Conservation (phyloP, 2,888 invertebrate genomes). For the Protonemura montana region DNA sequence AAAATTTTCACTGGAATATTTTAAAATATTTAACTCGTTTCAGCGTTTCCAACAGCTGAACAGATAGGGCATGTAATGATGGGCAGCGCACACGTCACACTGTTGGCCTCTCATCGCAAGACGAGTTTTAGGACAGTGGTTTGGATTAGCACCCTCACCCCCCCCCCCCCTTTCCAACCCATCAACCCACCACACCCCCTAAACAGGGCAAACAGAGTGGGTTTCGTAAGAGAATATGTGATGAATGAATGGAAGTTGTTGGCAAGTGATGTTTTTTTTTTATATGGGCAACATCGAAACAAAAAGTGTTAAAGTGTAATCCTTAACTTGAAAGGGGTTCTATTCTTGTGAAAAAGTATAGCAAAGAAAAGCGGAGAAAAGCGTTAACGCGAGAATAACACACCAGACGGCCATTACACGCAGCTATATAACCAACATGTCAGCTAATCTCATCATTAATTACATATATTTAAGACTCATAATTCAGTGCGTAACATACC, state of each 20-base stretch:
- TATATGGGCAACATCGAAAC: background rate
- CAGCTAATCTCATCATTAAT: background rate
- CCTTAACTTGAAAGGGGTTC: background rate
- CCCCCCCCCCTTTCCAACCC: too few species aligned
- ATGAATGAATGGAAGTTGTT: slow-evolving; percentile 24
- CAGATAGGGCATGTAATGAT: too few species aligned
- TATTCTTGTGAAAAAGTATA: background rate
- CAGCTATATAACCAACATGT: background rate
- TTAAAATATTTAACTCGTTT: too few species aligned
- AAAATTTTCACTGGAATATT: too few species aligned
- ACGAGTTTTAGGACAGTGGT: background rate
- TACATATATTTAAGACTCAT: background rate
- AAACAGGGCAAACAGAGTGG: slow-evolving; percentile 14
- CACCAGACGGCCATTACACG: background rate
- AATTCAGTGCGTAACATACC: too few species aligned
- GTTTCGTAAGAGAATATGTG: slow-evolving; percentile 14
- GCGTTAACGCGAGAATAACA: background rate
- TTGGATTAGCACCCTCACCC: background rate
- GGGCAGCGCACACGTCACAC: too few species aligned
- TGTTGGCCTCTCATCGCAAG: background rate
- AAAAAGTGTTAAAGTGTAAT: slow-evolving; percentile 15
- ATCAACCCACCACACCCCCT: too few species aligned
- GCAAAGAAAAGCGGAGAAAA: background rate
- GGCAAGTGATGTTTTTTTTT: slow-evolving; percentile 1
- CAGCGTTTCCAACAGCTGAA: too few species aligned